Percentiles rank a stretch among this genome's conserved stretches.
These are phyloP conservation scores for Danaus chrysippus DNA, from an alignment of 2,888 invertebrate genomes.

Conservation along the genomic window DNA sequence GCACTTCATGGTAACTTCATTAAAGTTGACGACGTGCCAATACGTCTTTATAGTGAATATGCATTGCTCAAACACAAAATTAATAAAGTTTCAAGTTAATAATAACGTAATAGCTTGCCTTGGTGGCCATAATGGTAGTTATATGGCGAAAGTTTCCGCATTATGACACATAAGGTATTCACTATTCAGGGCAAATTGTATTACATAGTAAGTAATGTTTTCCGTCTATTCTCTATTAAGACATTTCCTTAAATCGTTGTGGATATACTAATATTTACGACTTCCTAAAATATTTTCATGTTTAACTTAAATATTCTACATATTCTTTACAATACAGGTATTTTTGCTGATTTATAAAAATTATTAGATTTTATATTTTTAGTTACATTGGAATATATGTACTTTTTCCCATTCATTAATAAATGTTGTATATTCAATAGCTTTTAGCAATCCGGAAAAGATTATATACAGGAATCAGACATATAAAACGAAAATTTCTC, in stretches of 20 bases:
- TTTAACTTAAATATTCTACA: too few species aligned
- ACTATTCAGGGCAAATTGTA: conserved; percentile 34
- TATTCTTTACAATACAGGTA: too few species aligned
- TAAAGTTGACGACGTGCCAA: conserved; percentile 10
- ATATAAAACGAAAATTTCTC: too few species aligned
- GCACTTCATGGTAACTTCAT: conserved; percentile 14
- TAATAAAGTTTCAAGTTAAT: conserved; percentile 59
- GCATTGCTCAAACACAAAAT: conserved; percentile 29
- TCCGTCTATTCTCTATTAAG: conserved; percentile 13
- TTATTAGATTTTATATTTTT: too few species aligned
- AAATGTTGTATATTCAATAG: too few species aligned
- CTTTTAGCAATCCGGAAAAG: too few species aligned
- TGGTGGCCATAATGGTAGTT: conserved; percentile 53
- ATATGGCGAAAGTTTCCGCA: conserved; percentile 65
- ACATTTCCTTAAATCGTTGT: not conserved
- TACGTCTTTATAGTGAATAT: conserved; percentile 8
- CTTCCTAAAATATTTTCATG: too few species aligned
- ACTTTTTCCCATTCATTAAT: too few species aligned
- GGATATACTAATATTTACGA: not conserved
- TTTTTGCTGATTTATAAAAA: too few species aligned
- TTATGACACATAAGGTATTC: conserved; percentile 60
- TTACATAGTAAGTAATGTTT: conserved; percentile 23
- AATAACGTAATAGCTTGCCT: conserved; percentile 54
- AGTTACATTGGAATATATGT: too few species aligned
- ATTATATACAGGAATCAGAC: too few species aligned